A percentile compares a stretch with the other conserved stretches of the same genome.
Evolutionary conservation across 2,113 vertebrate species (phyloP).

Genomic region (Sakesphorus luctuosus): DNA sequence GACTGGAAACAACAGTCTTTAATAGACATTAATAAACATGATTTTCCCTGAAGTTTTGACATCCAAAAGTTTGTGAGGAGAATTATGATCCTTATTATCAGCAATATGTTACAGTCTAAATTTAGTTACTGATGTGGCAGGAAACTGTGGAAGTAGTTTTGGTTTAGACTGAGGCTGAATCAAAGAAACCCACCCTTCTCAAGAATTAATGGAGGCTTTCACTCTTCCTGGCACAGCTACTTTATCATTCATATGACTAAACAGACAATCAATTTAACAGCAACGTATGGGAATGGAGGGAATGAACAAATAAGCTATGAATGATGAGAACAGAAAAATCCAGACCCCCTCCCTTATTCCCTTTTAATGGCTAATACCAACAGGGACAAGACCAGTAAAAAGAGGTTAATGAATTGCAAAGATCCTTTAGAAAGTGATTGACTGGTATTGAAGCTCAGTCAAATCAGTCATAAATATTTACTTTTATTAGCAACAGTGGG

Average conservation of each 20-base stretch:
- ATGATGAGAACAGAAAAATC: slow-evolving; percentile 94
- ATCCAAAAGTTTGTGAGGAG: slow-evolving; percentile 35
- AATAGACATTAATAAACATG: slow-evolving; percentile 13
- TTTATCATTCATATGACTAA: slow-evolving; percentile 97
- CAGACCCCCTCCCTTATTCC: slow-evolving; percentile 82
- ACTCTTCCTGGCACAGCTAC: slow-evolving; percentile 82
- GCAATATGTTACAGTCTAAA: slow-evolving; percentile 48
- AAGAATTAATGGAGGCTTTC: slow-evolving; percentile 85
- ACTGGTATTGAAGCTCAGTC: slow-evolving; percentile 94
- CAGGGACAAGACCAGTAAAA: slow-evolving; percentile 93
- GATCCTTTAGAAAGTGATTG: slow-evolving; percentile 96
- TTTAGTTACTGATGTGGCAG: slow-evolving; percentile 50
- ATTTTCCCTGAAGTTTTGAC: slow-evolving; percentile 57
- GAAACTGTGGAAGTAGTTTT: slow-evolving; percentile 45
- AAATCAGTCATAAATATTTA: slow-evolving; percentile 99
- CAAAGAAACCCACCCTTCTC: slow-evolving; percentile 75
- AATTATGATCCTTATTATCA: slow-evolving; percentile 22
- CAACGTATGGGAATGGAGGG: slow-evolving; percentile 93
- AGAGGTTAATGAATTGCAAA: slow-evolving; percentile 98
- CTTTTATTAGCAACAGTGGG: slow-evolving; percentile 91
- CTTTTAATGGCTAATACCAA: slow-evolving; percentile 96
- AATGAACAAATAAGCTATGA: slow-evolving; percentile 95
- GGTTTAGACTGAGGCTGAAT: slow-evolving; percentile 64
- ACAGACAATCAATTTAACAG: slow-evolving; percentile 96
- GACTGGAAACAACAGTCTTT: neutral